A percentile compares a stretch with the other conserved stretches of the same genome.
These are phyloP conservation scores for Stenopsyche tienmushanensis DNA, from an alignment of 1,140 invertebrate genomes.

Conservation along the genomic window DNA sequence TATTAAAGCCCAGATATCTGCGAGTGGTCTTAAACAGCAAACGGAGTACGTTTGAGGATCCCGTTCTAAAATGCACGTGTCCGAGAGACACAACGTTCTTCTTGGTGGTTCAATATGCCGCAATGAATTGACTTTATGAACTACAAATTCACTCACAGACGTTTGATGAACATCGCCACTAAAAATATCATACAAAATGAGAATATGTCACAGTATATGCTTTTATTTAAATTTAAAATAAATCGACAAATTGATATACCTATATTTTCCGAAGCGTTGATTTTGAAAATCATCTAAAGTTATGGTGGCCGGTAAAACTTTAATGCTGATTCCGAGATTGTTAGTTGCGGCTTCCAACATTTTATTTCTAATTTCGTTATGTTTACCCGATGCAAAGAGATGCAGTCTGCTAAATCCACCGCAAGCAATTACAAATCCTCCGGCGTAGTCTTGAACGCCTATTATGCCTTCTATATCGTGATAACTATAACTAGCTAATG, in stretches of 20 bases:
- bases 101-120: constrained; percentile 78
- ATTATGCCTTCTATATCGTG: constrained; percentile 80
- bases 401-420: constrained; percentile 87
- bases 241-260: no score
- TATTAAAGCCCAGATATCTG: constrained; percentile 89
- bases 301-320: constrained; percentile 79
- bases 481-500: constrained; percentile 87
- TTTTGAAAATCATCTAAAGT: constrained; percentile 81
- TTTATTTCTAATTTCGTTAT: constrained; percentile 83
- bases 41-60: constrained; percentile 95
- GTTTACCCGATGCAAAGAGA: constrained; percentile 81
- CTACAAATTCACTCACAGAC: constrained; percentile 88
- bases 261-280: constrained; percentile 88
- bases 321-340: constrained; percentile 80
- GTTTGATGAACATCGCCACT: constrained; percentile 86
- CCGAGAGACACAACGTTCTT: constrained; percentile 91
- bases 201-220: no score
- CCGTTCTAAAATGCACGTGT: constrained; percentile 92
- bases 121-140: constrained; percentile 80
- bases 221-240: no score
- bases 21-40: constrained; percentile 80
- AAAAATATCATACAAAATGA: constrained; percentile 44
- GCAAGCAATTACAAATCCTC: constrained; percentile 86
- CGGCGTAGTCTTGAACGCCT: constrained; percentile 67
- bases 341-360: constrained; percentile 77